phyloP scores from a whole-genome alignment of 92 coral and sea anemone species.

The Porites rus region DNA sequence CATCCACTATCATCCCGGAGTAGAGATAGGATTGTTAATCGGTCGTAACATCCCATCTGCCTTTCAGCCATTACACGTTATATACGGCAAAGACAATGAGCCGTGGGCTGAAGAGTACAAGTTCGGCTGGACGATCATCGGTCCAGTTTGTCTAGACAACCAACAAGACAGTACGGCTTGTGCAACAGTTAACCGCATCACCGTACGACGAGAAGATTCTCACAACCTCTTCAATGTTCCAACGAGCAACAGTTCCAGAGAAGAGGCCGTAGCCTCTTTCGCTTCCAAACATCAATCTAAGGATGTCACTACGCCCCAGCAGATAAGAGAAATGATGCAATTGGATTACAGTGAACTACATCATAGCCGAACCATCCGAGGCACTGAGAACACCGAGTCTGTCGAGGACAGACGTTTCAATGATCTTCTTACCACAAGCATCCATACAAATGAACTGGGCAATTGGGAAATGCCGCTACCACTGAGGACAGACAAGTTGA shows the following conservation, averaged over 20 bases:
- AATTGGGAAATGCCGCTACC: conserved; percentile 78
- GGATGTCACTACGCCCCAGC: conserved; percentile 44
- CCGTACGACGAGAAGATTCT: conserved; percentile 30
- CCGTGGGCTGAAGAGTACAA: conserved; percentile 85
- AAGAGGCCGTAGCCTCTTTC: conserved; percentile 11
- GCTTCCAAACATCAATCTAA: conserved; percentile 6
- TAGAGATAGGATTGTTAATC: conserved; percentile 66
- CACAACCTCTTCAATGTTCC: conserved; percentile 17
- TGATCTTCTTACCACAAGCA: conserved; percentile 18
- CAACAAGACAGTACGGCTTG: background rate
- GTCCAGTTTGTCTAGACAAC: conserved; percentile 44
- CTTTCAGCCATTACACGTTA: conserved; percentile 66
- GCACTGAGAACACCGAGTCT: conserved; percentile 22
- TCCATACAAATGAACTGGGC: conserved; percentile 30
- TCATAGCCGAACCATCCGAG: conserved; percentile 15
- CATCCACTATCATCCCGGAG: conserved; percentile 41
- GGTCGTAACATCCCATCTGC: conserved; percentile 59
- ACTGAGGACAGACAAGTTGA: conserved; percentile 53
- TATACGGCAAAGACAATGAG: conserved; percentile 66
- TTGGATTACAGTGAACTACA: conserved; percentile 57
- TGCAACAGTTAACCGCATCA: conserved; percentile 48
- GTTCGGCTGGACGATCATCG: conserved; percentile 67
- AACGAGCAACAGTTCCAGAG: conserved; percentile 11
- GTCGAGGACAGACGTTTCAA: conserved; percentile 17
- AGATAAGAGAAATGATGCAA: conserved; percentile 54